Evolutionary conservation across 2,888 invertebrate species (phyloP).

Genomic region (Unio pictorum): DNA sequence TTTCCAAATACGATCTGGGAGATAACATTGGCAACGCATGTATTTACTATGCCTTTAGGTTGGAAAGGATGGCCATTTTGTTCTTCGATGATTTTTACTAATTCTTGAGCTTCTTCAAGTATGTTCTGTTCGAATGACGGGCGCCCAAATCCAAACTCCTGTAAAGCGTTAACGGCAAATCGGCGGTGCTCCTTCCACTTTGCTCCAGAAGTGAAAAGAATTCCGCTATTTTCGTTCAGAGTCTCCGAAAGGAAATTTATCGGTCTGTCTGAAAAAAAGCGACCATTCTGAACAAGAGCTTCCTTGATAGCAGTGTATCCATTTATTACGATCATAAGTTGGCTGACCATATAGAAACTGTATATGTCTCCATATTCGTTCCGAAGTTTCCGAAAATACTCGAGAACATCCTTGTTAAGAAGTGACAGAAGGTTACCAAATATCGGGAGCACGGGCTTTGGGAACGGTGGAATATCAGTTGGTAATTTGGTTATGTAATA

Average conservation of each 20-base stretch:
- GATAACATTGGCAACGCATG: slow-evolving; percentile 41
- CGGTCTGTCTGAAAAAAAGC: slow-evolving; percentile 15
- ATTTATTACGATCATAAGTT: slow-evolving; percentile 16
- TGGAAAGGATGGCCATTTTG: slow-evolving; percentile 17
- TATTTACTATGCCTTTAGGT: slow-evolving; percentile 11
- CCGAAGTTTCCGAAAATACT: slow-evolving; percentile 9
- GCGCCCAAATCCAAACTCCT: slow-evolving; percentile 23
- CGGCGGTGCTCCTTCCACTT: slow-evolving; percentile 24
- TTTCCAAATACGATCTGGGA: slow-evolving; percentile 27
- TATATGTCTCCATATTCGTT: slow-evolving; percentile 19
- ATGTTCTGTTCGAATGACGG: slow-evolving; percentile 16
- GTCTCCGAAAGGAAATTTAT: not conserved
- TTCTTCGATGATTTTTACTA: too few species aligned
- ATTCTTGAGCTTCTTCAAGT: slow-evolving; percentile 15
- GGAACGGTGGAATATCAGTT: slow-evolving; percentile 16
- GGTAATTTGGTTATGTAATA: not conserved
- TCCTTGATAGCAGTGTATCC: slow-evolving; percentile 19
- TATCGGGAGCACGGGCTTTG: slow-evolving; percentile 12
- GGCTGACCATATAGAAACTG: slow-evolving; percentile 14
- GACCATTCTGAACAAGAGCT: not conserved
- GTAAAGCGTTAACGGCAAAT: slow-evolving; percentile 14
- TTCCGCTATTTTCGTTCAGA: not conserved
- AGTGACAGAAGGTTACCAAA: slow-evolving; percentile 19
- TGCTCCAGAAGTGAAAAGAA: slow-evolving; percentile 17
- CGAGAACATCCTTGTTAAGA: slow-evolving; percentile 1